phyloP scores from a whole-genome alignment of 2,797 vertebrate genomes.

The Chiroxiphia lanceolata region DNA sequence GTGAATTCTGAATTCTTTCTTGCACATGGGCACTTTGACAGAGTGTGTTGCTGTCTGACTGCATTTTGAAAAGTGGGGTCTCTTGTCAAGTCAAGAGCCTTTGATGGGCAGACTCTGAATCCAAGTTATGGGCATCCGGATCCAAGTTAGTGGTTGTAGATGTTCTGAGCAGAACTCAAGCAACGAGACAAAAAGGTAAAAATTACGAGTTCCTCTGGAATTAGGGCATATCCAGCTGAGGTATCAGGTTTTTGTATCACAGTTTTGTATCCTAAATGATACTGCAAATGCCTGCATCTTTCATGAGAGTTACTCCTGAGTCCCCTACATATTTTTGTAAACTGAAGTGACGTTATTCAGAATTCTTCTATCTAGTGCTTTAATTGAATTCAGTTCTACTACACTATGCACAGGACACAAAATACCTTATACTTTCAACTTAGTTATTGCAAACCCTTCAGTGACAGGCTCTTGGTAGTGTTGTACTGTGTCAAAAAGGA shows the following conservation, averaged over 20 bases:
- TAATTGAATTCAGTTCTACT: not conserved
- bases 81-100: not conserved
- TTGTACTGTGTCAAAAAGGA: not conserved
- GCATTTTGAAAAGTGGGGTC: not conserved
- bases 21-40: not conserved
- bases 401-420: not conserved
- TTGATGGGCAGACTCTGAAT: not conserved
- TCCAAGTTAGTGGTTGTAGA: not conserved
- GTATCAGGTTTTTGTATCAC: not conserved
- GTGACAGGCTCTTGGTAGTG: not conserved
- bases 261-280: not conserved
- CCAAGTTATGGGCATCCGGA: not conserved
- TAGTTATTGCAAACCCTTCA: not conserved
- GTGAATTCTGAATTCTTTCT: not conserved
- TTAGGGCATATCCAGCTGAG: not conserved
- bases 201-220: not conserved
- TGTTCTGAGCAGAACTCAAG: not conserved
- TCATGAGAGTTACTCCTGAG: not conserved
- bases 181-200: not conserved
- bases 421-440: not conserved
- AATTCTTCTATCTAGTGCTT: not conserved
- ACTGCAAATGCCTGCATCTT: not conserved
- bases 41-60: not conserved
- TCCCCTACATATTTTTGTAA: not conserved
- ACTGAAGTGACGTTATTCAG: not conserved